Evolutionary conservation across 2,888 invertebrate genomes (phyloP), one percentile per base, ranked within the genome.

Genomic region (Apotomis capreana): DNA sequence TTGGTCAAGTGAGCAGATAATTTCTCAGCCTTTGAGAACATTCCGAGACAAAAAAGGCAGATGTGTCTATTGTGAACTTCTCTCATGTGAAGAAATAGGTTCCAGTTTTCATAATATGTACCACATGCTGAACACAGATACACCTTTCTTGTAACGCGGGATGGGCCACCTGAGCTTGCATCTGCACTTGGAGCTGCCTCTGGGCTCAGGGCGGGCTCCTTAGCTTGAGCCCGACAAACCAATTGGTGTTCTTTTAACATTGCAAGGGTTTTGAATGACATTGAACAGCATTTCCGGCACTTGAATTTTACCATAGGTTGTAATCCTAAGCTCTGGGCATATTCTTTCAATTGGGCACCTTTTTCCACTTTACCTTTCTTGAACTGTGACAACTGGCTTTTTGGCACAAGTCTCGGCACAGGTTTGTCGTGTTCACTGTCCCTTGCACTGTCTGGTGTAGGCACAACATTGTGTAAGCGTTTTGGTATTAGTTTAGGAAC

Each of bases 61-160:
- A 97, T 96, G 83, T 96, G 96, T 68, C 97, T 94, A 79, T 95
- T 95, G 86, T 98, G 97, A 72, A 96, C 95, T 82, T 97, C 97
- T 68, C 96, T 94, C 95, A 97, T 97, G 80, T 97, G 97, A 60
- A 97, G 88, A 84, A 97, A 97, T 74, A 97, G 94, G 89, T 97
- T 96, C 96, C 97, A 97, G 81, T 96, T 96, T 87, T 97, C 97
- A 89, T 97, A 97, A 82, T 97, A 97, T 10, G 96, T 96, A 59
- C 96, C 96, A 86, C 97, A 97, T 0, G 96, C 96, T 12, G 96
- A 96, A 85, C 97, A 97, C 67, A 97, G 89, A 85, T 96, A 97
- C 74, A 97, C 96, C 85, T 96, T 96, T 58, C 96, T 92, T n/a
- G 96, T 95, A 59, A 96, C 94, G 83, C 95, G 94, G 62, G 96